A percentile compares a stretch with the other conserved stretches of the same genome.
phyloP scores from a whole-genome alignment of 2,113 vertebrate genomes.

The Calidris pugnax region DNA sequence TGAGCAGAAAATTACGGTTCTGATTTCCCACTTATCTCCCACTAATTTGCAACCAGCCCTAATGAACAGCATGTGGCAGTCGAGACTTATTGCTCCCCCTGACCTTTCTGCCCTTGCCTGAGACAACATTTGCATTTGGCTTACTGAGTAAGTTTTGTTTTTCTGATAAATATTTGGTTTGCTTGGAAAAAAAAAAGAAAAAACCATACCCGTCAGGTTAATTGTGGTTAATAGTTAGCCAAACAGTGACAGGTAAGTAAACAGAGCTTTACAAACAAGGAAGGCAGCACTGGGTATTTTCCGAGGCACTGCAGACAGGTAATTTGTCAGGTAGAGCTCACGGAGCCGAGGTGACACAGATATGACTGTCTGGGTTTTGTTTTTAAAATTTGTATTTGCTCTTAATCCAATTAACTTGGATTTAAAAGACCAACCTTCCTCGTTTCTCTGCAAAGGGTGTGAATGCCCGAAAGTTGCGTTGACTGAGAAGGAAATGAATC shows the following conservation, averaged over 20 bases:
- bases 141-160: constrained; percentile 16
- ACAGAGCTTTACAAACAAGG: constrained; percentile 23
- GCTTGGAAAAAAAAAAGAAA: neutral
- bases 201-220: neutral
- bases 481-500: constrained; percentile 29
- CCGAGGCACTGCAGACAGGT: neutral
- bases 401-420: neutral
- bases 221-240: constrained; percentile 58
- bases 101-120: neutral
- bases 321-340: neutral
- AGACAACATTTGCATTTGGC: constrained; percentile 52
- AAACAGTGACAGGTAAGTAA: constrained; percentile 32
- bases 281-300: neutral
- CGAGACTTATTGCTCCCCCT: neutral
- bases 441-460: neutral
- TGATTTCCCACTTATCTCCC: neutral
- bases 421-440: neutral
- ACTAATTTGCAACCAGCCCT: neutral
- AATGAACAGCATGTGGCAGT: neutral
- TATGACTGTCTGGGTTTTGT: neutral
- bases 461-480: neutral
- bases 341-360: neutral
- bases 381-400: neutral
- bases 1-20: neutral
- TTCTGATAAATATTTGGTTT: constrained; percentile 62